Base-by-base conservation (phyloP, 1,140 invertebrate species). In the Drosophila nigrodunni region DNA sequence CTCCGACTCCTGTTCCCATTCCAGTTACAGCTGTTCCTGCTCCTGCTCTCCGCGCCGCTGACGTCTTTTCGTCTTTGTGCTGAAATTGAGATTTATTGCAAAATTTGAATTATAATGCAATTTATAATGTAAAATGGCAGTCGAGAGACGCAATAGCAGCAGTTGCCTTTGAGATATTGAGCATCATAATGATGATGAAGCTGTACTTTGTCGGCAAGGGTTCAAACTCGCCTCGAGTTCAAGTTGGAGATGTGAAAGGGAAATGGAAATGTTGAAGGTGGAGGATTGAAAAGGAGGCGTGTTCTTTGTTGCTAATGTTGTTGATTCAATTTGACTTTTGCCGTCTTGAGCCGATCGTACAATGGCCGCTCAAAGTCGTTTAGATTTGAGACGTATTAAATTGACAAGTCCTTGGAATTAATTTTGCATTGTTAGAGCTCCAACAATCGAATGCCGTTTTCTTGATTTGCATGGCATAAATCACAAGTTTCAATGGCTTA, bases 71-170 rank as follows among this genome's bases (percentile, higher is more conserved):
- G 74, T 61, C 73, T 90, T 88, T 90, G 88, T 91, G 88, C 78
- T 88, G 82, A 90, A 90, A 90, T 90, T 90, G 88, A 90, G 88
- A 90, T 90, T 90, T 90, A 90, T 90, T 90, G 88, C 88, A 91
- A 86, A 90, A 90, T 90, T 90, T 91, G 88, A 90, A 90, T 90
- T 91, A 90, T 91, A 90, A 90, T 90, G 88, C 82, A 83, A 89
- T 89, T 89, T 89, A 90, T 89, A 89, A 89, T 85, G 88, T 81
- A 90, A 81, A 89, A 90, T 85, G 86, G 78, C 86, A 81, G 74
- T 60, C 57, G 50, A 74, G 61, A 52, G 50, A 54, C 60, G 54
- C 37, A 64, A 60, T 37, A 70, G 54, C 73, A 60, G 72, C 70
- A 46, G 73, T 61, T 59, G 77, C 69, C 72, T 61, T 52, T 34